Percentiles rank a stretch among this genome's conserved stretches.
Evolutionary conservation across 2,888 invertebrate genomes (phyloP).

Genomic region (Serripes groenlandicus): DNA sequence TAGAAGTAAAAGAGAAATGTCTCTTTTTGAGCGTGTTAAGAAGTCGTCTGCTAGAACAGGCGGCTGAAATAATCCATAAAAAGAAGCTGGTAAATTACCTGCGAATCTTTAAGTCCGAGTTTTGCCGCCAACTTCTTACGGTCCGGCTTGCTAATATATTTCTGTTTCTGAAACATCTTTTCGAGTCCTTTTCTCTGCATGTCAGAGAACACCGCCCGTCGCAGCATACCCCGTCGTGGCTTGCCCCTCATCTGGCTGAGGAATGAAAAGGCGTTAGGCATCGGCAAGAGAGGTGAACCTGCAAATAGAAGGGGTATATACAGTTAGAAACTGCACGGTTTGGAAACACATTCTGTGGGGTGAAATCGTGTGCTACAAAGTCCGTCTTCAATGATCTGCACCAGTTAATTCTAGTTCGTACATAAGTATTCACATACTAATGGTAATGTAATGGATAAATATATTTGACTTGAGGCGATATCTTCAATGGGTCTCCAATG

Average conservation of each 20-base stretch:
- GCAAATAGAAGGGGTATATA: too few relatives aligned
- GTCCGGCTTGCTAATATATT: slow-evolving; percentile 99
- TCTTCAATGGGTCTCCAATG: too few relatives aligned
- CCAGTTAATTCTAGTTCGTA: too few relatives aligned
- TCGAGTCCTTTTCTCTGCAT: slow-evolving; percentile 98
- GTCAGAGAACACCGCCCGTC: slow-evolving; percentile 98
- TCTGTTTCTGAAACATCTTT: slow-evolving; percentile 97
- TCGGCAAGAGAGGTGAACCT: slow-evolving; percentile 81
- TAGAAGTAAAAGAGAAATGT: too few relatives aligned
- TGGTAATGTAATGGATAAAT: too few relatives aligned
- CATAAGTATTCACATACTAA: too few relatives aligned
- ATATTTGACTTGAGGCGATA: too few relatives aligned
- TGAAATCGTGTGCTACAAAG: too few relatives aligned
- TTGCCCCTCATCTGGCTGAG: slow-evolving; percentile 87
- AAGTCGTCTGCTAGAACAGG: neutral
- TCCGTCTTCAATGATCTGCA: too few relatives aligned
- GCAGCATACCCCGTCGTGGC: slow-evolving; percentile 98
- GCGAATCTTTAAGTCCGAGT: slow-evolving; percentile 98
- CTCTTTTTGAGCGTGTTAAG: too few relatives aligned
- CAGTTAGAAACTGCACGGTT: too few relatives aligned
- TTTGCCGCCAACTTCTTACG: slow-evolving; percentile 98
- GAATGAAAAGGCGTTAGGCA: slow-evolving; percentile 84
- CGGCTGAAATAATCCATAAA: neutral
- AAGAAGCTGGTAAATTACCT: slow-evolving; percentile 94
- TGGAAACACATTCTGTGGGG: too few relatives aligned